phyloP scores from a whole-genome alignment of 2,797 vertebrate genomes.

The Danionella dracula region DNA sequence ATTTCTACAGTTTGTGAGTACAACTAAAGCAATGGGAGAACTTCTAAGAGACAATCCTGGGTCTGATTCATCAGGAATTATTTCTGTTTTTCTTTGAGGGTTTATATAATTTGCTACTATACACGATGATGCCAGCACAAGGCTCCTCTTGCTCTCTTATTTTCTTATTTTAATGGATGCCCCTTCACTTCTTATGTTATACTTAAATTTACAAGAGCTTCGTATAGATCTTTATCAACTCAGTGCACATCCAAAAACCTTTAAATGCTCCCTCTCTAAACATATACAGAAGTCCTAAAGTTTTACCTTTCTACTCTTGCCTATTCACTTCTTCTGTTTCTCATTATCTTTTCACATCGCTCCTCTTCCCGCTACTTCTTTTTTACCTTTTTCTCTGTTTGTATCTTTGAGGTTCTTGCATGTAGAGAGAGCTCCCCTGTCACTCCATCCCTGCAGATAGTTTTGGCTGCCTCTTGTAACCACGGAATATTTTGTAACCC shows the following conservation, averaged over 20 bases:
- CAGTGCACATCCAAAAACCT: constrained; percentile 34
- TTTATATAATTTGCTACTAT: too few species aligned
- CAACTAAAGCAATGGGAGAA: too few species aligned
- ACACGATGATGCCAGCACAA: too few species aligned
- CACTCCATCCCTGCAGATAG: constrained; percentile 13
- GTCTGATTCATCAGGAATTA: too few species aligned
- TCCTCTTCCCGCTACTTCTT: constrained; percentile 11
- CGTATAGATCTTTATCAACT: constrained; percentile 42
- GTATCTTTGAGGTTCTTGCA: constrained; percentile 30
- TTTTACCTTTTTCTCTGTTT: not conserved
- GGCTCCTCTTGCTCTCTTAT: too few species aligned
- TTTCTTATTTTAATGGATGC: too few species aligned
- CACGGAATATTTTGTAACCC: constrained; percentile 47
- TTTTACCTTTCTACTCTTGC: not conserved
- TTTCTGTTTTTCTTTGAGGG: too few species aligned
- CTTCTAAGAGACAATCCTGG: too few species aligned
- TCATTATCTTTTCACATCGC: constrained; percentile 28
- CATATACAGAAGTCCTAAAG: constrained; percentile 41
- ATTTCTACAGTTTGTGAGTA: too few species aligned
- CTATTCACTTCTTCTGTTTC: constrained; percentile 14
- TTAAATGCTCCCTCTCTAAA: too few species aligned
- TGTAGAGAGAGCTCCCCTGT: constrained; percentile 27
- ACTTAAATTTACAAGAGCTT: constrained; percentile 36
- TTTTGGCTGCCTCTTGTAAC: constrained; percentile 34
- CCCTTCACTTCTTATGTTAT: not conserved